These are phyloP conservation scores for Rafetus swinhoei DNA, from an alignment of 2,113 vertebrate genomes.

Conservation along the genomic window DNA sequence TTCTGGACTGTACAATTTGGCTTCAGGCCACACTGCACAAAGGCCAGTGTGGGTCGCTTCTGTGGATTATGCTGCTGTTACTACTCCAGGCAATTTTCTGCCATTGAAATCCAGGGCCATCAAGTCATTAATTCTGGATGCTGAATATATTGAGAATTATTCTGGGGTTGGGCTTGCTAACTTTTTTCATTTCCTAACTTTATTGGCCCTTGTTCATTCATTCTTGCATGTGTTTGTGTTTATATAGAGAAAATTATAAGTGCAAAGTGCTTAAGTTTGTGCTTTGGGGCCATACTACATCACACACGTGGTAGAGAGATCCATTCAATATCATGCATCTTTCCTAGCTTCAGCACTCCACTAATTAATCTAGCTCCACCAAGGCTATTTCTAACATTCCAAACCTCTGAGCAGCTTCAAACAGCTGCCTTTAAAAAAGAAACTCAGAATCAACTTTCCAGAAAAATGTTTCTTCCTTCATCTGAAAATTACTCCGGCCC, in stretches of 20 bases:
- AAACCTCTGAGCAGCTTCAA: neutral
- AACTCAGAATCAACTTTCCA: neutral
- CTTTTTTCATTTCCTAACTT: neutral
- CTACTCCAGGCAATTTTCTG: neutral
- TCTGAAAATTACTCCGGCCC: neutral
- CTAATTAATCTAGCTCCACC: neutral
- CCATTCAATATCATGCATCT: neutral
- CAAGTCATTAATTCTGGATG: neutral
- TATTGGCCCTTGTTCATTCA: neutral
- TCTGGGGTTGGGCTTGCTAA: neutral
- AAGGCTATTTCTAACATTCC: neutral
- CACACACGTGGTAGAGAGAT: neutral
- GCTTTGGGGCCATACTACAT: neutral
- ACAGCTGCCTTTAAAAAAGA: conserved; percentile 21
- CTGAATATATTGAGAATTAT: neutral
- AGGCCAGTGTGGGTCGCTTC: neutral
- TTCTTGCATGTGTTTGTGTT: neutral
- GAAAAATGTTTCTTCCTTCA: conserved; percentile 24
- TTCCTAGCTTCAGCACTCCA: neutral
- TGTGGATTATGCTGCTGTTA: neutral
- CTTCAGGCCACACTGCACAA: neutral
- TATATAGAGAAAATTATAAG: neutral
- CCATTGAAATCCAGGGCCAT: neutral
- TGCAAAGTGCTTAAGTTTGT: neutral
- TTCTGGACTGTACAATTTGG: neutral